Conservation (phyloP, 23 tunicate species). For the Corella eumyota region DNA sequence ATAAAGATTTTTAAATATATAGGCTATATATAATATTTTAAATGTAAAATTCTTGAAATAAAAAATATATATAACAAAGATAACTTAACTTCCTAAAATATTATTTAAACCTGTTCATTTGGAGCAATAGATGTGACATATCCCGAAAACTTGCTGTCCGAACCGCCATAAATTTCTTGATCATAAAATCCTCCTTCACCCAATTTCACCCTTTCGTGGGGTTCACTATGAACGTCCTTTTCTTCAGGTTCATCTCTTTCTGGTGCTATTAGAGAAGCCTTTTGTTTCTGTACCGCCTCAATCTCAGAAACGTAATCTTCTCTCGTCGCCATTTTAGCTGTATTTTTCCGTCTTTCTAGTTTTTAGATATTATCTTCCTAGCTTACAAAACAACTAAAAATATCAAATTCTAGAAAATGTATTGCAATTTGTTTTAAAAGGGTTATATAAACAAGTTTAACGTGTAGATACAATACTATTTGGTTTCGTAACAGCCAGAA, state of each 20-base stretch:
- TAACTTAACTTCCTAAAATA: background rate
- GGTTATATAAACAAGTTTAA: too few species aligned
- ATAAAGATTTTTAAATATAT: background rate
- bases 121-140: slow-evolving; percentile 93
- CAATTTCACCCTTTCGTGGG: slow-evolving; percentile 37
- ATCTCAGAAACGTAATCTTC: slow-evolving; percentile 86
- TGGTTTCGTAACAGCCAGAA: too few species aligned
- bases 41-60: too few species aligned
- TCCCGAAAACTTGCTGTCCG: slow-evolving; percentile 87
- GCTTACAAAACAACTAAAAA: too few species aligned
- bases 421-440: too few species aligned
- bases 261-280: slow-evolving; percentile 15
- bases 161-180: slow-evolving; percentile 90
- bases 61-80: background rate
- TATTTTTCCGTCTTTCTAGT: too few species aligned
- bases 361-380: too few species aligned
- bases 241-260: slow-evolving; percentile 11
- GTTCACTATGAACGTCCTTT: slow-evolving; percentile 22
- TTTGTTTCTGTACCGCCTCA: slow-evolving; percentile 70
- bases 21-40: too few species aligned
- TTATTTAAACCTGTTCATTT: slow-evolving; percentile 51
- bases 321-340: slow-evolving; percentile 43
- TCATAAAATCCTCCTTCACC: slow-evolving; percentile 91
- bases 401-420: too few species aligned
- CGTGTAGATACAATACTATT: too few species aligned